Base-by-base conservation (phyloP, 2,888 invertebrate species). In the Prenolepis imparis region DNA sequence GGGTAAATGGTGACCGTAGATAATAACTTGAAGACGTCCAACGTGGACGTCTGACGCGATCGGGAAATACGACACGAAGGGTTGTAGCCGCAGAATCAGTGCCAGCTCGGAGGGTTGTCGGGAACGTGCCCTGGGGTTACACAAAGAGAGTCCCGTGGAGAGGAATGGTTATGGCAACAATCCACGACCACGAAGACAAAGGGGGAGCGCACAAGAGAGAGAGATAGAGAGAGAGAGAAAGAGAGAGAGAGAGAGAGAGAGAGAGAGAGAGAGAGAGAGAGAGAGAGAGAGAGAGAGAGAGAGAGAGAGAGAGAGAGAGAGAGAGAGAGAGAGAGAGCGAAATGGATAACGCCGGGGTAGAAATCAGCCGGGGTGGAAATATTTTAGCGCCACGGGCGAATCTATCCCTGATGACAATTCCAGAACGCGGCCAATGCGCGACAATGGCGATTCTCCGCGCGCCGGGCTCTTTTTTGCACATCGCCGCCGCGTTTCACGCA, bases 321-420 rank as follows among this genome's bases (percentile, higher is more conserved):
- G 57, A 9, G 21, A 15, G 21, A 61, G 44, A 66, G 75, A 48
- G 36, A 12, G n/a, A 6, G 67, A n/a, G 39, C 21, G 39, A 52
- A 81, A 66, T 68, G 55, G 81, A 63, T 73, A 73, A 72, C 55
- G 66, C 32, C 21, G 52, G 73, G 32, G 84, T 61, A 89, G 89
- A 91, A 92, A 92, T 92, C 91, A 91, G 91, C 89, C 89, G 90
- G 83, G 90, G 83, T 86, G 86, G 89, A 90, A 91, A 92, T 90
- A 91, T 91, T 91, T 92, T 90, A 92, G 83, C 89, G 92, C 91
- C 88, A 78, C 87, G 48, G 88, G 90, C 87, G 88, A 91, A 89
- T 91, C 89, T 87, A 91, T 90, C 90, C 87, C 91, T 88, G 91
- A 92, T 91, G 92, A 93, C 91, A 89, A 92, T 91, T 92, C 88